These are phyloP conservation scores for Trichogramma pretiosum DNA, from an alignment of 1,140 invertebrate species.

Conservation along the genomic window DNA sequence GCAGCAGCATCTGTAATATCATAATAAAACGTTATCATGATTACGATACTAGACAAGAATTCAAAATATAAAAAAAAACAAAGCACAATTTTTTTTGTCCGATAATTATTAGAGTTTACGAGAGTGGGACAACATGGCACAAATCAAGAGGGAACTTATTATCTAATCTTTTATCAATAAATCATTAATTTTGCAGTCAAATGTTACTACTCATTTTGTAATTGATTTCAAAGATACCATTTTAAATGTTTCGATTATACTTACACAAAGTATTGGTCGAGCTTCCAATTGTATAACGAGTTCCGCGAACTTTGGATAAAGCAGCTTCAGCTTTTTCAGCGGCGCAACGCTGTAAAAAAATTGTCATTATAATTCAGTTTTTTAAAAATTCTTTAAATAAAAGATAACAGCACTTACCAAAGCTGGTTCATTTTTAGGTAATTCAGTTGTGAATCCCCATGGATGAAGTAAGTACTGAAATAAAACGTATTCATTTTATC, in stretches of 20 bases:
- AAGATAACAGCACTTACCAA: slow-evolving; percentile 33
- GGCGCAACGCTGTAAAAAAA: slow-evolving; percentile 20
- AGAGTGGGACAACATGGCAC: too few species aligned
- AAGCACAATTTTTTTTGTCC: too few species aligned
- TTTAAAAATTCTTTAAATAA: not conserved
- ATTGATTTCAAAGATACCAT: too few species aligned
- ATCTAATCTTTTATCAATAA: too few species aligned
- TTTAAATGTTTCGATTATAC: not conserved
- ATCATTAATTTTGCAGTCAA: not conserved
- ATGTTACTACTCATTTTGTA: not conserved
- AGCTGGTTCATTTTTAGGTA: slow-evolving; percentile 40
- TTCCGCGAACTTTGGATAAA: slow-evolving; percentile 29
- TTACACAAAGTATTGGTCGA: slow-evolving; percentile 51
- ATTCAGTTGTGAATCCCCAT: slow-evolving; percentile 57
- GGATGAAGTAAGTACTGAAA: slow-evolving; percentile 55
- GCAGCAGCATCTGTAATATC: slow-evolving; percentile 42
- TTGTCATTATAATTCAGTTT: not conserved
- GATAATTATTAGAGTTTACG: too few species aligned
- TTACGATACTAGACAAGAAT: too few species aligned
- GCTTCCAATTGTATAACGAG: slow-evolving; percentile 50
- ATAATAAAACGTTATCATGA: too few species aligned
- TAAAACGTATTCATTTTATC: slow-evolving; percentile 2
- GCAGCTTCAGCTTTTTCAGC: slow-evolving; percentile 37
- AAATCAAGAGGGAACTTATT: too few species aligned
- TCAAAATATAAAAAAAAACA: too few species aligned